Evolutionary conservation across 2,797 vertebrate species (phyloP).

Genomic region (Sebastes minor): DNA sequence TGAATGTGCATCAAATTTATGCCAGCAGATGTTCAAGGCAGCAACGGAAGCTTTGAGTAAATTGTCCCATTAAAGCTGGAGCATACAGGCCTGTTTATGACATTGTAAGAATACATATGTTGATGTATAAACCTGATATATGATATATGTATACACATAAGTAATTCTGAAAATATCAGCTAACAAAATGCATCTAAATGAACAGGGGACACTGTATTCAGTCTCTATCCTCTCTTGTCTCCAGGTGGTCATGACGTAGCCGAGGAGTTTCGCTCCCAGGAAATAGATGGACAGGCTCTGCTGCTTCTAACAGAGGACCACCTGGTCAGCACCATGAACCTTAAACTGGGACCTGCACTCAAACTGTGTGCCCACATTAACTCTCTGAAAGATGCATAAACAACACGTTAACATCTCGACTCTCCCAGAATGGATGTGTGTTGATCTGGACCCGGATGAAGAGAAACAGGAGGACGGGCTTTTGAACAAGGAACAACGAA

Average conservation of each 20-base stretch:
- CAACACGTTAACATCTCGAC: background rate
- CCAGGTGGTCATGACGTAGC: slow-evolving; percentile 89
- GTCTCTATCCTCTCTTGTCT: background rate
- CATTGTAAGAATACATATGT: background rate
- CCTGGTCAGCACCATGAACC: slow-evolving; percentile 93
- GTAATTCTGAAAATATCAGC: background rate
- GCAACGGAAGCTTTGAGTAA: background rate
- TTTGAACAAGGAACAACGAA: background rate
- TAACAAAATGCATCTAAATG: background rate
- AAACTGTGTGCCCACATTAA: slow-evolving; percentile 95
- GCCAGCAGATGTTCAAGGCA: background rate
- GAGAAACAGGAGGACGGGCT: background rate
- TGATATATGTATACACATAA: background rate
- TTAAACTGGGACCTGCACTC: slow-evolving; percentile 93
- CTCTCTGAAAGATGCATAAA: slow-evolving; percentile 88
- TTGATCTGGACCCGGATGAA: background rate
- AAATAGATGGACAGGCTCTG: slow-evolving; percentile 93
- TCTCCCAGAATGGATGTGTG: background rate
- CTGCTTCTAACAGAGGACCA: slow-evolving; percentile 94
- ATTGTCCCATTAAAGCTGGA: background rate
- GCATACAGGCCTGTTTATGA: background rate
- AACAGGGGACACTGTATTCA: background rate
- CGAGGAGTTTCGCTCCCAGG: slow-evolving; percentile 90
- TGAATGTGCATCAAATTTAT: background rate
- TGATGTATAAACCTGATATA: no score